Evolutionary conservation across 2,113 vertebrate genomes (phyloP).

Genomic region (Lichenostomus cassidix): DNA sequence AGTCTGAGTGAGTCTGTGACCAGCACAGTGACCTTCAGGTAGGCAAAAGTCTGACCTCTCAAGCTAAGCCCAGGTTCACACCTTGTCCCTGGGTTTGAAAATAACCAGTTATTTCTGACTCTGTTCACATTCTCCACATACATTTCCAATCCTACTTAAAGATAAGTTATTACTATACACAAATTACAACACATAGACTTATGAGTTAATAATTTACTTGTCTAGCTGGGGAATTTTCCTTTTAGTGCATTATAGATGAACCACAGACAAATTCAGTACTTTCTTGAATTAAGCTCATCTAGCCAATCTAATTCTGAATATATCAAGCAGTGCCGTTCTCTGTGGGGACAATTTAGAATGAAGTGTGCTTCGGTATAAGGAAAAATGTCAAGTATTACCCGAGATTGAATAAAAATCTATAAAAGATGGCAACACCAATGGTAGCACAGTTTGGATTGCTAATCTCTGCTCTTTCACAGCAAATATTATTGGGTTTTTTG

Average conservation of each 20-base stretch:
- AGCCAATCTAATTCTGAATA: conserved; percentile 60
- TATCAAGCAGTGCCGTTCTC: conserved; percentile 42
- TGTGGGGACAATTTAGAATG: conserved; percentile 47
- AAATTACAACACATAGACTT: conserved; percentile 57
- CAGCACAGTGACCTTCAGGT: neutral
- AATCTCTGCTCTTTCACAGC: neutral
- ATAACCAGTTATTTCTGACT: neutral
- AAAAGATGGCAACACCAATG: conserved; percentile 22
- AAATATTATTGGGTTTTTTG: neutral
- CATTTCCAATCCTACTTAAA: conserved; percentile 13
- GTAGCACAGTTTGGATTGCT: conserved; percentile 13
- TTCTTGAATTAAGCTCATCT: conserved; percentile 58
- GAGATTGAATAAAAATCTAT: conserved; percentile 33
- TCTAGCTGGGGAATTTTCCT: conserved; percentile 53
- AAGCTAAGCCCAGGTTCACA: neutral
- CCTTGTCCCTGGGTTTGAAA: neutral
- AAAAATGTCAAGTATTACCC: conserved; percentile 43
- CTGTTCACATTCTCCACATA: neutral
- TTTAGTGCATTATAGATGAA: conserved; percentile 60
- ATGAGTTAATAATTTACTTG: conserved; percentile 63
- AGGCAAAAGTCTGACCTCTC: neutral
- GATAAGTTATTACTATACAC: conserved; percentile 44
- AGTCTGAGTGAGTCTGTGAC: neutral
- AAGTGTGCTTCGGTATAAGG: neutral
- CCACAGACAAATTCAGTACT: conserved; percentile 56